Percentiles rank a stretch among this genome's conserved stretches.
phyloP scores from a whole-genome alignment of 2,797 vertebrate species.

The Gymnocypris eckloni region DNA sequence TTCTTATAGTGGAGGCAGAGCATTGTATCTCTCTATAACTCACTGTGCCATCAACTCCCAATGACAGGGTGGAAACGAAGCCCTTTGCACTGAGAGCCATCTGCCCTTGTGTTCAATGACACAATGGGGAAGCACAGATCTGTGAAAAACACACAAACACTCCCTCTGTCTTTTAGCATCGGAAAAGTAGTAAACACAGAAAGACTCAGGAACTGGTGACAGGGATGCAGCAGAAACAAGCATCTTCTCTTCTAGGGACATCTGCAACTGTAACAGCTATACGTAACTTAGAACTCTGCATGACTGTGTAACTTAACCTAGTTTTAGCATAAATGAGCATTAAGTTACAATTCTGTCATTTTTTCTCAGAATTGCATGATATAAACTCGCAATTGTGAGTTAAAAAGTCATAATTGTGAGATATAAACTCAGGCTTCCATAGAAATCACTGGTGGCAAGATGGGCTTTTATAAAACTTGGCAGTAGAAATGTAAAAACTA shows the following conservation, averaged over 20 bases:
- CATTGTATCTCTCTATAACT: conserved; percentile 51
- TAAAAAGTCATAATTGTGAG: too few relatives aligned
- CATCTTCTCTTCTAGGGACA: conserved; percentile 20
- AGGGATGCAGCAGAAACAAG: neutral
- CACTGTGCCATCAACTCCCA: conserved; percentile 50
- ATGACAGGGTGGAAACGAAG: conserved; percentile 60
- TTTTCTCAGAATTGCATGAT: too few relatives aligned
- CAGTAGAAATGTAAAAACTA: neutral
- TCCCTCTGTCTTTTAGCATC: conserved; percentile 5
- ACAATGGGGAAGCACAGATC: conserved; percentile 56
- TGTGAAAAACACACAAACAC: conserved; percentile 55
- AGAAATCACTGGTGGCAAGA: neutral
- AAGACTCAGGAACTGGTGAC: neutral
- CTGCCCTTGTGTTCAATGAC: conserved; percentile 65
- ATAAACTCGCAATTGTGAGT: too few relatives aligned
- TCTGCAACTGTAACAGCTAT: neutral
- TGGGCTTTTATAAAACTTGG: neutral
- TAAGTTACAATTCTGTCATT: neutral
- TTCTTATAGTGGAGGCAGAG: conserved; percentile 44
- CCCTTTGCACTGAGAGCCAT: conserved; percentile 66
- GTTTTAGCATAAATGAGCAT: neutral
- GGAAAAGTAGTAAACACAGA: conserved; percentile 18
- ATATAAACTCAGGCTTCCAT: too few relatives aligned
- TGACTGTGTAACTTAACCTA: neutral
- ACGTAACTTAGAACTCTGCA: neutral